These are phyloP conservation scores for Delphinapterus leucas DNA, from an alignment of 2,113 vertebrate genomes.

Conservation along the genomic window DNA sequence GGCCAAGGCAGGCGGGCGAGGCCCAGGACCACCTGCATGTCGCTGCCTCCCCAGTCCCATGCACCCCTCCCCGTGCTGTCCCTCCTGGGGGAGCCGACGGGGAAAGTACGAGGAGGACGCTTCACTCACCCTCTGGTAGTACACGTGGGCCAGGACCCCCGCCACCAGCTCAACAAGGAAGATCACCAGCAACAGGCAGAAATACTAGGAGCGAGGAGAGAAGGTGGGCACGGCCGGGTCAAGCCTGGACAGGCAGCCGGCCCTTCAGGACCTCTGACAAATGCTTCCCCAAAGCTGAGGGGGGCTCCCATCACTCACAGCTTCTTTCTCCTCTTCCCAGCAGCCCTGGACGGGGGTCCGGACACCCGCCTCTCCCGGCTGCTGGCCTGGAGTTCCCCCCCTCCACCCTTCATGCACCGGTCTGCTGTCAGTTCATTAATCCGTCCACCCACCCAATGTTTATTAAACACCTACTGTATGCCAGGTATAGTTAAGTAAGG, in stretches of 20 bases:
- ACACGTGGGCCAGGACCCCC: conserved; percentile 89
- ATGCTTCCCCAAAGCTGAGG: neutral
- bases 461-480: neutral
- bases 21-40: rapidly evolving
- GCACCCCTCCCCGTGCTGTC: rapidly evolving
- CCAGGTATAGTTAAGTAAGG: neutral
- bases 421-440: neutral
- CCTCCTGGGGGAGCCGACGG: rapidly evolving
- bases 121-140: conserved; percentile 88
- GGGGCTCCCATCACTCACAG: too few species aligned
- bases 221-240: neutral
- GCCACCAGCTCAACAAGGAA: conserved; percentile 91
- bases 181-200: conserved; percentile 87
- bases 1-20: neutral
- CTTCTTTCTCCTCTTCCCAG: neutral
- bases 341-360: neutral
- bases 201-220: conserved; percentile 81
- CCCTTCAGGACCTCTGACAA: neutral
- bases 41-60: too few species aligned
- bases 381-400: neutral
- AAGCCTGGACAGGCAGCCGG: neutral
- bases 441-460: neutral
- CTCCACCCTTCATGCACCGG: neutral
- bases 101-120: neutral
- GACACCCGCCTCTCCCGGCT: neutral